Percentiles rank a stretch among this genome's conserved stretches.
phyloP scores from a whole-genome alignment of 2,113 vertebrate species.

The Chloebia gouldiae region DNA sequence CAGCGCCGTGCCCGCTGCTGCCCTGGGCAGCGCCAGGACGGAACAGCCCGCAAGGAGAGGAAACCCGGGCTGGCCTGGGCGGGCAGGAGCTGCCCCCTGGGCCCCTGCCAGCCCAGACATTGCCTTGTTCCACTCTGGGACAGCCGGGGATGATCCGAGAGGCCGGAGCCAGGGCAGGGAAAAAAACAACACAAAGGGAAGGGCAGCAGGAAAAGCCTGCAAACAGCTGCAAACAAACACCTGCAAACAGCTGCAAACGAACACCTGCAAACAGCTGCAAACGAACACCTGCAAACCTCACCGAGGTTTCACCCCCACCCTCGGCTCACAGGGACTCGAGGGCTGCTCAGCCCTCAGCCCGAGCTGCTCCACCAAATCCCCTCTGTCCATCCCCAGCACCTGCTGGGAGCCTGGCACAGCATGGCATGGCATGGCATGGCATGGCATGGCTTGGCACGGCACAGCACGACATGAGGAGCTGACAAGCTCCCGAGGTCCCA shows the following conservation, averaged over 20 bases:
- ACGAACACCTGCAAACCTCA: not conserved
- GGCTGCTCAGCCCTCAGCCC: not conserved
- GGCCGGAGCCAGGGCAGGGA: too few relatives aligned
- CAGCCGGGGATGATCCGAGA: too few relatives aligned
- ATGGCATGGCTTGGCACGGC: too few relatives aligned
- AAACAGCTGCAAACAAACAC: not conserved
- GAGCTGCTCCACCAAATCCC: fast-evolving
- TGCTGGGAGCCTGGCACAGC: too few relatives aligned
- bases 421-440: not conserved
- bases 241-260: not conserved
- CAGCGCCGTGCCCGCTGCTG: not conserved
- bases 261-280: not conserved
- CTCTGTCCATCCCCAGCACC: not conserved
- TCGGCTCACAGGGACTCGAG: not conserved
- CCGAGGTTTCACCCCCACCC: too few relatives aligned
- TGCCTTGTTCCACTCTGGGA: too few relatives aligned
- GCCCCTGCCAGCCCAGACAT: too few relatives aligned
- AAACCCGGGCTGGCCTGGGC: too few relatives aligned
- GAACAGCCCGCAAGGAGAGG: not conserved
- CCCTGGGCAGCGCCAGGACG: too few relatives aligned
- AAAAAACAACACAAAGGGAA: too few relatives aligned
- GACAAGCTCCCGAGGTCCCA: not conserved
- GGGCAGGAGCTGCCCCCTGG: not conserved
- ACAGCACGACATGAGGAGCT: fast-evolving
- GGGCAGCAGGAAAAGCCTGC: too few relatives aligned